A percentile compares a stretch with the other conserved stretches of the same genome.
Evolutionary conservation across 2,797 vertebrate species (phyloP).

Genomic region (Clamator glandarius): DNA sequence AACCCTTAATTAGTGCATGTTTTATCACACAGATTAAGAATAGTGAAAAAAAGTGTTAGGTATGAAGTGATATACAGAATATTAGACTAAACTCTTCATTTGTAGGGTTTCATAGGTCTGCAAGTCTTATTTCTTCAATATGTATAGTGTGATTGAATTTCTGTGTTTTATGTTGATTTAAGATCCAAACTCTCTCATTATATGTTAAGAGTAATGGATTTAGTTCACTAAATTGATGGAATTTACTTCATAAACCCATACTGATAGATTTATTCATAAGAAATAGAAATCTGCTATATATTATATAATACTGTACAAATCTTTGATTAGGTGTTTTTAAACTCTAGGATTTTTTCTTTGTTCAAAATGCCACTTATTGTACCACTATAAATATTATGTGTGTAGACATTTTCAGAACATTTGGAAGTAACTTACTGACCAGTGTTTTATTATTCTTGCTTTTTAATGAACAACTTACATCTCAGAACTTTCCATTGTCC

Average conservation of each 20-base stretch:
- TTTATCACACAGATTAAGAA: neutral
- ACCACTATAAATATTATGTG: neutral
- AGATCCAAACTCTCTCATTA: neutral
- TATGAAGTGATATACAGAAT: neutral
- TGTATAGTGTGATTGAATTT: neutral
- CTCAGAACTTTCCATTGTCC: neutral
- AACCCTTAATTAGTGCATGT: neutral
- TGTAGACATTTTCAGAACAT: neutral
- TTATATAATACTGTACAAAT: neutral
- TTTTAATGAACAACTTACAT: neutral
- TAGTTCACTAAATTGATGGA: constrained; percentile 14
- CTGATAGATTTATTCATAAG: neutral
- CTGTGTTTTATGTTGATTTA: neutral
- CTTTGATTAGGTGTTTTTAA: neutral
- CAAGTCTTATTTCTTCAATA: neutral
- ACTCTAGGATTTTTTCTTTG: neutral
- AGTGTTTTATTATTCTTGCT: neutral
- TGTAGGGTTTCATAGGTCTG: neutral
- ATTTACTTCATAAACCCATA: constrained; percentile 18
- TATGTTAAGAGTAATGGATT: neutral
- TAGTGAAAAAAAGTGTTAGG: neutral
- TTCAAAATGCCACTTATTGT: neutral
- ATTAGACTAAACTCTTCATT: neutral
- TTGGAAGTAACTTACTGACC: neutral
- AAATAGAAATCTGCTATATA: neutral